Evolutionary conservation across 1,140 invertebrate genomes (phyloP).

Genomic region (Aphis gossypii): DNA sequence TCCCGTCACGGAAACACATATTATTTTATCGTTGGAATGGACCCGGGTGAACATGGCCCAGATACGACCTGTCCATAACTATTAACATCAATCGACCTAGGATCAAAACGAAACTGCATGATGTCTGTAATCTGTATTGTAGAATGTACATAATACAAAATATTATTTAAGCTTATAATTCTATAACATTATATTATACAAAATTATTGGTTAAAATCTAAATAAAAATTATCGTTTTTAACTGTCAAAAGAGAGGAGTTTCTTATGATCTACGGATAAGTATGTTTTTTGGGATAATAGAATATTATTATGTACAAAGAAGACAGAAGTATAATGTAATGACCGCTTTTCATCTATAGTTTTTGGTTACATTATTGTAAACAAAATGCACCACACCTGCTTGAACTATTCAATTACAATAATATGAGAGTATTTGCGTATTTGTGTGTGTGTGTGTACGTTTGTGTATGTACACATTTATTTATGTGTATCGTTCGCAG

Average conservation of each 20-base stretch:
- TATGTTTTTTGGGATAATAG: not conserved
- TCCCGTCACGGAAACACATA: not conserved
- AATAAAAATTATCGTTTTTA: not conserved
- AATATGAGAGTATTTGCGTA: not conserved
- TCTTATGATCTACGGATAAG: not conserved
- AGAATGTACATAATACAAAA: not conserved
- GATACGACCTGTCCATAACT: not conserved
- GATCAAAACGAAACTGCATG: not conserved
- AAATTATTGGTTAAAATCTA: not conserved
- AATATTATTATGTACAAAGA: too few relatives aligned
- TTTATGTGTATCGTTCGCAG: not conserved
- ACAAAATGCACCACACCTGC: constrained; percentile 2
- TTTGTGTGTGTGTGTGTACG: too few relatives aligned
- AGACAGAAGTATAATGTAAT: not conserved
- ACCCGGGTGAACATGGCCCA: constrained; percentile 38
- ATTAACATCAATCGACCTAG: not conserved
- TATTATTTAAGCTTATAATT: not conserved
- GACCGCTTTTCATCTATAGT: not conserved
- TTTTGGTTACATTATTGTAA: not conserved
- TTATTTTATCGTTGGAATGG: not conserved
- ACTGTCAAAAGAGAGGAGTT: not conserved
- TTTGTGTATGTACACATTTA: not conserved
- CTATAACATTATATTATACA: not conserved
- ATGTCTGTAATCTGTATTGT: not conserved
- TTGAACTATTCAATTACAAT: not conserved